These are phyloP conservation scores for Cherax quadricarinatus DNA, from an alignment of 1,140 invertebrate species.

Conservation along the genomic window DNA sequence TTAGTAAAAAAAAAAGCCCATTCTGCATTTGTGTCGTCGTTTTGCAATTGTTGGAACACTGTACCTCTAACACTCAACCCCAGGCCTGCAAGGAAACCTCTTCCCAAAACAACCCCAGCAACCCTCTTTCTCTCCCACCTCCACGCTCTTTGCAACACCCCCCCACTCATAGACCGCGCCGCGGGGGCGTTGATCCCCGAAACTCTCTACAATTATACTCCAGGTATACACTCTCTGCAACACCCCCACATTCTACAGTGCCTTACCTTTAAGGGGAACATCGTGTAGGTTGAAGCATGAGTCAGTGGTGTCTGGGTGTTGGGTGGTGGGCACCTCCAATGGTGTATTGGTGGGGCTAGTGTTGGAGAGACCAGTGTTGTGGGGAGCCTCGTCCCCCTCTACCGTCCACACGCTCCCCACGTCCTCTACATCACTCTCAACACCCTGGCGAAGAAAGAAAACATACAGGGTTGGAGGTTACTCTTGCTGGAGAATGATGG, in stretches of 20 bases:
- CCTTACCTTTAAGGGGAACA: conserved; percentile 39
- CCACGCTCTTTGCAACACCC: no score
- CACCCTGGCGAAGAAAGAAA: background rate
- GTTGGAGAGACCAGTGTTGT: background rate
- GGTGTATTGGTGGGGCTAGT: background rate
- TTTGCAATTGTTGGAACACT: no score
- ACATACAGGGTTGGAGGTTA: no score
- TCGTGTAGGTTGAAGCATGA: conserved; percentile 33
- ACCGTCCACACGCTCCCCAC: conserved; percentile 47
- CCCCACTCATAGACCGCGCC: no score
- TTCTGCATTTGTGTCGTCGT: no score
- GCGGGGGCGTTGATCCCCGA: no score
- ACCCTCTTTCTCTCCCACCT: background rate
- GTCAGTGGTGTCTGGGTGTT: conserved; percentile 31
- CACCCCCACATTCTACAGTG: background rate
- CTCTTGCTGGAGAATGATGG: no score
- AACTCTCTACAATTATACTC: no score
- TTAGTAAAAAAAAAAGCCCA: no score
- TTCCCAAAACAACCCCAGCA: no score
- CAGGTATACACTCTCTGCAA: background rate
- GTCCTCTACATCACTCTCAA: conserved; percentile 34
- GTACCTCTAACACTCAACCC: no score
- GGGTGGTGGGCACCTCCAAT: background rate
- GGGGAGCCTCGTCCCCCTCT: conserved; percentile 1
- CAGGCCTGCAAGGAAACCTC: no score